Conservation (phyloP, 2,113 vertebrate genomes). For the Melanostigma gelatinosum region DNA sequence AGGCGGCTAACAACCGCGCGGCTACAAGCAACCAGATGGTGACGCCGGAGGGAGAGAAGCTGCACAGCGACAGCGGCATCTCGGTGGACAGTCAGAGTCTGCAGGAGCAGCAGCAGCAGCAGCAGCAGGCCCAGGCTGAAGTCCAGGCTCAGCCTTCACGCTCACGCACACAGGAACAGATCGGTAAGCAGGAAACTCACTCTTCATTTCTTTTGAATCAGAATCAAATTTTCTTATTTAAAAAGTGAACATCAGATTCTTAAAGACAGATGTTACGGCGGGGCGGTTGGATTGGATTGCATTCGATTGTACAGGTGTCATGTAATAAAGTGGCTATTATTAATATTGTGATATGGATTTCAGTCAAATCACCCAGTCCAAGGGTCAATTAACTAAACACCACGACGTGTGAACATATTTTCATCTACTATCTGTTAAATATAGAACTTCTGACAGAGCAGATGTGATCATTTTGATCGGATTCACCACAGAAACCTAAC, state of each 20-base stretch:
- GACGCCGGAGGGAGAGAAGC: constrained; percentile 95
- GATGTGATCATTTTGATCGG: neutral
- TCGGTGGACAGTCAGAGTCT: constrained; percentile 98
- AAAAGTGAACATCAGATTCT: neutral
- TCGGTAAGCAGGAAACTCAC: constrained; percentile 66
- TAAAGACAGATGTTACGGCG: neutral
- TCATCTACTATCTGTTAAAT: neutral
- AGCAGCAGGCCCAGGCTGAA: constrained; percentile 87
- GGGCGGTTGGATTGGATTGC: neutral
- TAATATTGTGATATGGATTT: neutral
- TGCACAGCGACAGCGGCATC: constrained; percentile 98
- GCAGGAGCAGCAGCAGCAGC: constrained; percentile 91
- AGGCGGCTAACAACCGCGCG: constrained; percentile 91
- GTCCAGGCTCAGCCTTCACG: constrained; percentile 78
- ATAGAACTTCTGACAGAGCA: neutral
- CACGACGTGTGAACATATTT: neutral
- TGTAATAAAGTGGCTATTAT: neutral
- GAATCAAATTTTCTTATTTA: neutral
- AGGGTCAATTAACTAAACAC: neutral
- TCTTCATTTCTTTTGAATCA: no score
- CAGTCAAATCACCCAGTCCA: neutral
- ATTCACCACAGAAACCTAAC: constrained; percentile 16
- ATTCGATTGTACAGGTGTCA: neutral
- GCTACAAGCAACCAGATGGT: constrained; percentile 92
- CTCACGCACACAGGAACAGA: constrained; percentile 83